Percentiles rank a stretch among this genome's conserved stretches.
phyloP scores from a whole-genome alignment of 2,888 invertebrate species.

The Caenorhabditis zanzibari region DNA sequence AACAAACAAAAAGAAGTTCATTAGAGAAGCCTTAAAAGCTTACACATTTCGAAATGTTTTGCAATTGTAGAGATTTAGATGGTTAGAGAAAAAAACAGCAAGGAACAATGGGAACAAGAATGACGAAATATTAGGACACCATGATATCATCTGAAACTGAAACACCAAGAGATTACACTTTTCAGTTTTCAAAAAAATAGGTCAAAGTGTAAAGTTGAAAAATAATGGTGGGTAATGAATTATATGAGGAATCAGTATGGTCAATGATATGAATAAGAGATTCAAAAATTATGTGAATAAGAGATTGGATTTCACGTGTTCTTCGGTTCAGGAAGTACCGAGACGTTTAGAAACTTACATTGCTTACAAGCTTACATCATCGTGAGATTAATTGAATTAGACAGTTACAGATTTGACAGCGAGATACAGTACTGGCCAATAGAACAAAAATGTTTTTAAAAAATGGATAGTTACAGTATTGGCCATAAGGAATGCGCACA shows the following conservation, averaged over 20 bases:
- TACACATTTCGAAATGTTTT: slow-evolving; percentile 35
- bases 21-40: not conserved
- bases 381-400: too few species aligned
- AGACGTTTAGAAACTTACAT: too few species aligned
- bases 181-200: too few species aligned
- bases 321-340: not conserved
- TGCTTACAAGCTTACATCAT: too few species aligned
- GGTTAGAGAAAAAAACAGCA: slow-evolving; percentile 14
- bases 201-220: not conserved
- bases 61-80: slow-evolving; percentile 32
- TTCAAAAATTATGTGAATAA: not conserved
- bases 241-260: not conserved
- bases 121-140: slow-evolving; percentile 45
- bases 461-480: too few species aligned
- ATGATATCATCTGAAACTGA: slow-evolving; percentile 35
- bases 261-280: too few species aligned
- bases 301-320: slow-evolving; percentile 1
- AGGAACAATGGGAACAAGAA: not conserved
- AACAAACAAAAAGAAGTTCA: not conserved
- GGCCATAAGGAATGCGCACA: too few species aligned
- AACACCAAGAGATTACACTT: not conserved
- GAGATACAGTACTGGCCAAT: too few species aligned
- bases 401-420: too few species aligned
- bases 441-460: too few species aligned
- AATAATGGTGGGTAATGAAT: not conserved